These are phyloP conservation scores for Zaprionus taronus DNA, from an alignment of 1,140 invertebrate species.

Conservation along the genomic window DNA sequence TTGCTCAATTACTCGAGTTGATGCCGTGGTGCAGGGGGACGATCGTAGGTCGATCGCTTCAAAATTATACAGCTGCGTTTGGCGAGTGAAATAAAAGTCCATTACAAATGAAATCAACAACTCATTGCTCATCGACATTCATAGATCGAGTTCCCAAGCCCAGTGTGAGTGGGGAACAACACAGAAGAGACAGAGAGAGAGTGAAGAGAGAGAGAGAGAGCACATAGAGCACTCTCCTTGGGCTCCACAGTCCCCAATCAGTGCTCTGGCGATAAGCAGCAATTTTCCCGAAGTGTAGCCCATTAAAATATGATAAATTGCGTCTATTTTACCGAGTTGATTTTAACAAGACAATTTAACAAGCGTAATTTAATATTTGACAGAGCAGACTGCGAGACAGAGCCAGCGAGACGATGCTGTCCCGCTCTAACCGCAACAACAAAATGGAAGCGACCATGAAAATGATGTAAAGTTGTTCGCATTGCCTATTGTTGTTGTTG, in stretches of 20 bases:
- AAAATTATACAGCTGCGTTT: slow-evolving; percentile 72
- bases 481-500: slow-evolving; percentile 25
- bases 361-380: slow-evolving; percentile 84
- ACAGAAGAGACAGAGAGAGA: background rate
- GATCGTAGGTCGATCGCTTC: slow-evolving; percentile 5
- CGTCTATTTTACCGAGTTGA: slow-evolving; percentile 83
- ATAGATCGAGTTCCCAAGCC: slow-evolving; percentile 57
- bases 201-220: background rate
- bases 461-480: slow-evolving; percentile 79
- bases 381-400: slow-evolving; percentile 58
- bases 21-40: slow-evolving; percentile 31
- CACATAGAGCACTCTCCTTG: background rate
- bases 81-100: slow-evolving; percentile 81
- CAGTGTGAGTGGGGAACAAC: slow-evolving; percentile 24
- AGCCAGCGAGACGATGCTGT: slow-evolving; percentile 3
- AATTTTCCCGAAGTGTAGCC: slow-evolving; percentile 74
- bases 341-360: slow-evolving; percentile 84
- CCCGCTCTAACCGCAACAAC: slow-evolving; percentile 60
- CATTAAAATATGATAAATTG: slow-evolving; percentile 84
- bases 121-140: slow-evolving; percentile 77
- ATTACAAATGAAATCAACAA: slow-evolving; percentile 83
- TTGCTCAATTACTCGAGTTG: slow-evolving; percentile 74
- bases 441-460: slow-evolving; percentile 80
- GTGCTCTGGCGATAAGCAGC: slow-evolving; percentile 66
- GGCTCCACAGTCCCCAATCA: slow-evolving; percentile 26